A percentile compares a stretch with the other conserved stretches of the same genome.
Evolutionary conservation across 1,140 invertebrate species (phyloP).

Genomic region (Maconellicoccus hirsutus): DNA sequence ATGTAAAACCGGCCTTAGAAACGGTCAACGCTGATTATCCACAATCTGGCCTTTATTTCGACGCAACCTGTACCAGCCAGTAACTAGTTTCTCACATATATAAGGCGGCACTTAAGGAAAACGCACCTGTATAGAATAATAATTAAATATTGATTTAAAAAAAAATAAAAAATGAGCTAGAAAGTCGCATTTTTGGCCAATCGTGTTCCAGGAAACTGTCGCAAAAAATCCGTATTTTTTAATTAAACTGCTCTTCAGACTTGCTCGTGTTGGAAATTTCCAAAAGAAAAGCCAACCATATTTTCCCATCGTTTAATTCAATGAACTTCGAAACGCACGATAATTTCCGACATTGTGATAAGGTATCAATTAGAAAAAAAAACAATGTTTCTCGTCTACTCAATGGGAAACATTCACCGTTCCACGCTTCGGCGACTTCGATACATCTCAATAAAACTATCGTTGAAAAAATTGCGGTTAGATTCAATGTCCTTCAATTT

Average conservation of each 20-base stretch:
- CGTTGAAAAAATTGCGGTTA: background rate
- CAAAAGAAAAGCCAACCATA: too few species aligned
- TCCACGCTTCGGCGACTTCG: background rate
- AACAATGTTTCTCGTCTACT: too few species aligned
- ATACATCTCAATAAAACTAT: background rate
- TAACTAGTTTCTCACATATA: conserved; percentile 13
- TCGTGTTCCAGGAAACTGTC: too few species aligned
- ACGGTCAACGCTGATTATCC: background rate
- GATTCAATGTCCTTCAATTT: conserved; percentile 5
- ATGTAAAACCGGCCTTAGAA: background rate
- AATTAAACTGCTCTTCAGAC: too few species aligned
- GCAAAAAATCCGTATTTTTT: too few species aligned
- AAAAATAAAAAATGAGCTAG: background rate
- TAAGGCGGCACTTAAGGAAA: conserved; percentile 1
- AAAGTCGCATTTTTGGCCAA: too few species aligned
- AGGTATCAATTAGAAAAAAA: too few species aligned
- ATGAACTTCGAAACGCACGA: too few species aligned
- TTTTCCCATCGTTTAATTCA: too few species aligned
- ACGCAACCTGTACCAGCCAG: background rate
- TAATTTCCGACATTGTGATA: too few species aligned
- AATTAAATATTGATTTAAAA: conserved; percentile 1
- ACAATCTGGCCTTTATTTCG: background rate
- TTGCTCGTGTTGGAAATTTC: too few species aligned
- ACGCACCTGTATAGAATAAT: conserved; percentile 11
- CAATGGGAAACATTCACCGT: background rate